Evolutionary conservation across 2,888 invertebrate species (phyloP).

Genomic region (Drosophila tanythrix): DNA sequence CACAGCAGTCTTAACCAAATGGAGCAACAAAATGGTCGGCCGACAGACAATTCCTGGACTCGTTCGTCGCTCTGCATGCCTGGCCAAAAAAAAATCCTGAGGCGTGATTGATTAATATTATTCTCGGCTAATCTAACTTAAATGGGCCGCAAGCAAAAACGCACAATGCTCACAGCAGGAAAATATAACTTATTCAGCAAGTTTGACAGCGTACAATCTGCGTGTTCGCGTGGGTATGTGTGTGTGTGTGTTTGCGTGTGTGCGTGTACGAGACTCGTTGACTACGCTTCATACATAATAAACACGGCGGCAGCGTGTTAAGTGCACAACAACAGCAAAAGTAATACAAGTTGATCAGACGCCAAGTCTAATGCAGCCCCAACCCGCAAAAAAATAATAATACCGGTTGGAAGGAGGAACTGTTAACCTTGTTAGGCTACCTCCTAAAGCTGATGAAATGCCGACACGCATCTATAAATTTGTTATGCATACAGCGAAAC

Average conservation of each 20-base stretch:
- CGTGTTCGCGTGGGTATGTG: conserved; percentile 25
- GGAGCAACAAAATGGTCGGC: conserved; percentile 71
- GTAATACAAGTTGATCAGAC: conserved; percentile 51
- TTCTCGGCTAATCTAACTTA: conserved; percentile 80
- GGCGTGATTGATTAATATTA: conserved; percentile 81
- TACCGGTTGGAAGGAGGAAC: neutral
- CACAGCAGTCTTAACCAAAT: conserved; percentile 59
- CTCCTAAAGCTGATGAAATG: conserved; percentile 57
- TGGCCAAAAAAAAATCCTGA: conserved; percentile 65
- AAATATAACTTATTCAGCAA: conserved; percentile 77
- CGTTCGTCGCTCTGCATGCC: neutral
- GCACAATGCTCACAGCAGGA: conserved; percentile 48
- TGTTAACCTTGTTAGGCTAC: conserved; percentile 52
- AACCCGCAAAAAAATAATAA: conserved; percentile 2
- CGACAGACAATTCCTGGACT: conserved; percentile 22
- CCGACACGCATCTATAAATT: conserved; percentile 59
- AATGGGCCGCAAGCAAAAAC: conserved; percentile 67
- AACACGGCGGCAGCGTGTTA: conserved; percentile 71
- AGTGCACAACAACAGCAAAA: conserved; percentile 55
- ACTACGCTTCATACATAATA: conserved; percentile 77
- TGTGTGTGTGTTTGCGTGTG: conserved; percentile 6
- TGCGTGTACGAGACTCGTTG: conserved; percentile 63
- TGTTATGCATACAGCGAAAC: conserved; percentile 62
- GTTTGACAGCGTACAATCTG: conserved; percentile 45
- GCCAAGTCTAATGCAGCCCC: conserved; percentile 30